Conservation (phyloP, 2,888 invertebrate species). For the Neocrepidodera transversa region DNA sequence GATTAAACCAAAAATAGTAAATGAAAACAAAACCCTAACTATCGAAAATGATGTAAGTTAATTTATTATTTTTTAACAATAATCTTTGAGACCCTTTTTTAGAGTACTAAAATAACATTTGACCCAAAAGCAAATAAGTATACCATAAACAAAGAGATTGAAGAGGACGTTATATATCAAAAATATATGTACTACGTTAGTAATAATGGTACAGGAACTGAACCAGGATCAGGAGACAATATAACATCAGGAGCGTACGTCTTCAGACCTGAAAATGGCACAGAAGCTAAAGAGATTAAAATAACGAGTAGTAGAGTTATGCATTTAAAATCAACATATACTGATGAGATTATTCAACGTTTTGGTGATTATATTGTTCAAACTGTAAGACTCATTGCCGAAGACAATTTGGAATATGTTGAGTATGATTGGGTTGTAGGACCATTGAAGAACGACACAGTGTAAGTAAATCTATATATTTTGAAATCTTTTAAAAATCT, state of each 20-base stretch:
- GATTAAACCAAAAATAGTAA: background rate
- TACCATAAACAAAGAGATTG: background rate
- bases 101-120: slow-evolving; percentile 58
- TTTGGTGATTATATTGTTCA: slow-evolving; percentile 76
- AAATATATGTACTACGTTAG: slow-evolving; percentile 77
- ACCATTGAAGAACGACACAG: slow-evolving; percentile 68
- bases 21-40: background rate
- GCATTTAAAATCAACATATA: background rate
- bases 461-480: slow-evolving; percentile 56
- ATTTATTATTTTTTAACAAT: background rate
- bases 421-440: slow-evolving; percentile 82
- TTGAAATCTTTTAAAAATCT: background rate
- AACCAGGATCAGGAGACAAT: slow-evolving; percentile 58
- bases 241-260: slow-evolving; percentile 90
- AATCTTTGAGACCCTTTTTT: background rate
- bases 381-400: slow-evolving; percentile 71
- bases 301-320: background rate
- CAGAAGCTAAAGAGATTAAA: slow-evolving; percentile 35
- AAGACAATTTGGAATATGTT: slow-evolving; percentile 63
- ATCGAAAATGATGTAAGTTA: slow-evolving; percentile 4
- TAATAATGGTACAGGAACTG: slow-evolving; percentile 63
- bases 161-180: slow-evolving; percentile 61
- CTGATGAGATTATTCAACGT: slow-evolving; percentile 69
- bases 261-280: slow-evolving; percentile 71
- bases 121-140: slow-evolving; percentile 57